Conservation (phyloP, 2,113 vertebrate species). For the Trogon melanurus region DNA sequence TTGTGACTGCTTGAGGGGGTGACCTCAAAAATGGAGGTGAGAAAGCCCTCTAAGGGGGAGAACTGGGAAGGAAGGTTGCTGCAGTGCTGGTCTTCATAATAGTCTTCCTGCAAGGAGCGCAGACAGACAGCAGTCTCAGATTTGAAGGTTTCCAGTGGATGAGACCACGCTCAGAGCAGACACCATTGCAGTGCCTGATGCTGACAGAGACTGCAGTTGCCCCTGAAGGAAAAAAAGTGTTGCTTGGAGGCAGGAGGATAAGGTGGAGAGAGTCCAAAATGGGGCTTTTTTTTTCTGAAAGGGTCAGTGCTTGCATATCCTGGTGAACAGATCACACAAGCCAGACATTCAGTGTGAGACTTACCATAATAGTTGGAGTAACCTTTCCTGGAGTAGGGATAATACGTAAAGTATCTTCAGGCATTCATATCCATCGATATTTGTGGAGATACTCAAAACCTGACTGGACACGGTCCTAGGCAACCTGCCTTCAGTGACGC, state of each 20-base stretch:
- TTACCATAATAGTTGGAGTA: background rate
- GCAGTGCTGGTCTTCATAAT: background rate
- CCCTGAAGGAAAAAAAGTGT: background rate
- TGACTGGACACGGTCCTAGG: background rate
- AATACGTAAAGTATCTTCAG: background rate
- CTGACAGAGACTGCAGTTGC: background rate
- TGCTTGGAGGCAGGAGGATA: background rate
- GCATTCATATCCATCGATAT: background rate
- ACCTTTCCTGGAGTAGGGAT: background rate
- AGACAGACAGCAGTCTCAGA: background rate
- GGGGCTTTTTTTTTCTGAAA: background rate
- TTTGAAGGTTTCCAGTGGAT: background rate
- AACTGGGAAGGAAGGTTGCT: background rate
- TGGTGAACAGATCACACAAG: background rate
- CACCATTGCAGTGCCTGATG: background rate
- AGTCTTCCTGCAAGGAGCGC: background rate
- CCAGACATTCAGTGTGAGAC: rapidly evolving
- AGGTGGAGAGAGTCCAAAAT: background rate
- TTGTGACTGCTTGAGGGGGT: background rate
- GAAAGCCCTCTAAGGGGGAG: background rate
- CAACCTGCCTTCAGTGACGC: rapidly evolving
- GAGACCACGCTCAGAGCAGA: background rate
- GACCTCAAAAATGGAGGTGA: background rate
- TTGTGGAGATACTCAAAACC: background rate
- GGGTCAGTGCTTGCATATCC: background rate